A percentile compares a stretch with the other conserved stretches of the same genome.
These are phyloP conservation scores for Notechis scutatus DNA, from an alignment of 2,113 vertebrate species.

Conservation along the genomic window DNA sequence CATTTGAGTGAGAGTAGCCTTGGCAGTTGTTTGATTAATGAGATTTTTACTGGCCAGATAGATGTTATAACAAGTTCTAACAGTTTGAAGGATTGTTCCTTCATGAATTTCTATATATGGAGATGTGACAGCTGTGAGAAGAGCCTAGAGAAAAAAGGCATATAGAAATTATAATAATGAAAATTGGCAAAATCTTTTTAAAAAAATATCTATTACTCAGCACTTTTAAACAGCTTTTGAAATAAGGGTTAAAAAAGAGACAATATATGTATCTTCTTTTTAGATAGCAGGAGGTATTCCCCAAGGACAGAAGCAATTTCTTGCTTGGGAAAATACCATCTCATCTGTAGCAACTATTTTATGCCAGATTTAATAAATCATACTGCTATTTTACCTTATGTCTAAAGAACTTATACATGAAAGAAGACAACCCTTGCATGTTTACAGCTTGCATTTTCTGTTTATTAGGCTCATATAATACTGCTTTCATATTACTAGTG, in stretches of 20 bases:
- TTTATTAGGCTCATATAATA: background rate
- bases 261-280: background rate
- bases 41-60: constrained; percentile 98
- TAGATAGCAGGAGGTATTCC: background rate
- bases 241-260: background rate
- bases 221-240: background rate
- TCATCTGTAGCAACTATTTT: background rate
- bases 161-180: background rate
- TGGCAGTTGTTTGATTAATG: constrained; percentile 98
- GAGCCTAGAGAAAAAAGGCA: constrained; percentile 74
- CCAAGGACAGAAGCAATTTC: background rate
- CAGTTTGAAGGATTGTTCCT: constrained; percentile 92
- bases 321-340: background rate
- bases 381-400: background rate
- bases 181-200: background rate
- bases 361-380: background rate
- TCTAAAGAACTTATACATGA: background rate
- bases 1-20: constrained; percentile 98
- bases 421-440: background rate
- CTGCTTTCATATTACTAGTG: background rate
- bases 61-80: constrained; percentile 97
- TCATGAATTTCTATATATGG: constrained; percentile 96
- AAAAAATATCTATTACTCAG: background rate
- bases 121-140: constrained; percentile 93
- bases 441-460: background rate